Evolutionary conservation across 2,888 invertebrate genomes (phyloP).

Genomic region (Mycalesis mineus): DNA sequence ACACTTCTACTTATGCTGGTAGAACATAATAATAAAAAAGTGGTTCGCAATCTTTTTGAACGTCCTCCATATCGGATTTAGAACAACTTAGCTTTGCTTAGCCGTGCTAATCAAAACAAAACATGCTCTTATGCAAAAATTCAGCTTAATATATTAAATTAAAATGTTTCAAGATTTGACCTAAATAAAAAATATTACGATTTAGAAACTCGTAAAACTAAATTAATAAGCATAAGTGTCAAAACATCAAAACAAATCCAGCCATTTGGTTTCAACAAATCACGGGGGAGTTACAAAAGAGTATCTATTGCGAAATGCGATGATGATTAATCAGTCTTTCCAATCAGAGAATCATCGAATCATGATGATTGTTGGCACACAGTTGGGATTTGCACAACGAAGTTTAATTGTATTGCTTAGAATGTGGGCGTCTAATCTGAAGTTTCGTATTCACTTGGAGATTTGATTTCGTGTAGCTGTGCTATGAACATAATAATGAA

Average conservation of each 20-base stretch:
- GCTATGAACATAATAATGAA: conserved; percentile 5
- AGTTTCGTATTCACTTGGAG: background rate
- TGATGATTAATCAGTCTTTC: conserved; percentile 18
- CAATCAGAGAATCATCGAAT: conserved; percentile 13
- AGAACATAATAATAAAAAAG: too few relatives aligned
- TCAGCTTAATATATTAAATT: too few relatives aligned
- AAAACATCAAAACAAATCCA: background rate
- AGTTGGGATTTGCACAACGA: conserved; percentile 17
- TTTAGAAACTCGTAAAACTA: too few relatives aligned
- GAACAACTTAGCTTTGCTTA: too few relatives aligned
- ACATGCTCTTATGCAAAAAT: too few relatives aligned
- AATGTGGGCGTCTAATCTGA: conserved; percentile 18
- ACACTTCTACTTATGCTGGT: too few relatives aligned
- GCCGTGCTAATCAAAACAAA: too few relatives aligned
- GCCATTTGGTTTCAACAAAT: background rate
- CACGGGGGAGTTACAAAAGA: conserved; percentile 4
- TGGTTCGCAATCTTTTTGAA: too few relatives aligned
- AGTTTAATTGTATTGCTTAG: conserved; percentile 17
- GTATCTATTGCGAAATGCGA: conserved; percentile 10
- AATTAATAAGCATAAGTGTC: background rate
- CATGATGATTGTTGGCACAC: conserved; percentile 3
- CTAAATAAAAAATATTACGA: too few relatives aligned
- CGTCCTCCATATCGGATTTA: too few relatives aligned
- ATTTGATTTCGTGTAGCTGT: conserved; percentile 8
- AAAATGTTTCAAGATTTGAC: too few relatives aligned